These are phyloP conservation scores for Nemotelus nigrinus DNA, from an alignment of 2,888 invertebrate species.

Conservation along the genomic window DNA sequence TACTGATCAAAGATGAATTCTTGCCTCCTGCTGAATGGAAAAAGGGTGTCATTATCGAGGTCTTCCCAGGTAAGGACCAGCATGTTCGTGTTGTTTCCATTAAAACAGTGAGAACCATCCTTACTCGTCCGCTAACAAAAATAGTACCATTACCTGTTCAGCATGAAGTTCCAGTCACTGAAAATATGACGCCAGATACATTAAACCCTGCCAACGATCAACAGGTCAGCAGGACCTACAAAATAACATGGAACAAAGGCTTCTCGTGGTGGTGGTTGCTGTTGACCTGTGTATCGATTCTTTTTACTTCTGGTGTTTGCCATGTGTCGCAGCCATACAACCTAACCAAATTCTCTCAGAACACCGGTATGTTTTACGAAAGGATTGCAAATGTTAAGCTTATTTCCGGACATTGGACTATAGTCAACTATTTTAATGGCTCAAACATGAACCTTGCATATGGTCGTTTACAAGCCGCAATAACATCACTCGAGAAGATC, in stretches of 20 bases:
- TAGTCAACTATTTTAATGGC: neutral
- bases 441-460: neutral
- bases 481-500: neutral
- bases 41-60: neutral
- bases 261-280: conserved; percentile 17
- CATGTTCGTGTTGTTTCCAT: neutral
- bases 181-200: too few relatives aligned
- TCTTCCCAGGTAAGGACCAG: neutral
- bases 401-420: neutral
- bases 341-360: neutral
- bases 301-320: neutral
- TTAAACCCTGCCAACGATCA: too few relatives aligned
- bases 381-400: neutral
- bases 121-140: neutral
- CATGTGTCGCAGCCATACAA: neutral
- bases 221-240: too few relatives aligned
- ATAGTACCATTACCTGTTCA: neutral
- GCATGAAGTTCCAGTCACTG: too few relatives aligned
- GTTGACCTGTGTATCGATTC: neutral
- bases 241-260: neutral
- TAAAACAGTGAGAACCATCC: neutral
- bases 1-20: neutral
- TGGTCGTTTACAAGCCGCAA: neutral
- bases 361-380: neutral
- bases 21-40: neutral